Evolutionary conservation across 2,113 vertebrate species (phyloP), one percentile per base, ranked within the genome.

Genomic region (Equus przewalskii): DNA sequence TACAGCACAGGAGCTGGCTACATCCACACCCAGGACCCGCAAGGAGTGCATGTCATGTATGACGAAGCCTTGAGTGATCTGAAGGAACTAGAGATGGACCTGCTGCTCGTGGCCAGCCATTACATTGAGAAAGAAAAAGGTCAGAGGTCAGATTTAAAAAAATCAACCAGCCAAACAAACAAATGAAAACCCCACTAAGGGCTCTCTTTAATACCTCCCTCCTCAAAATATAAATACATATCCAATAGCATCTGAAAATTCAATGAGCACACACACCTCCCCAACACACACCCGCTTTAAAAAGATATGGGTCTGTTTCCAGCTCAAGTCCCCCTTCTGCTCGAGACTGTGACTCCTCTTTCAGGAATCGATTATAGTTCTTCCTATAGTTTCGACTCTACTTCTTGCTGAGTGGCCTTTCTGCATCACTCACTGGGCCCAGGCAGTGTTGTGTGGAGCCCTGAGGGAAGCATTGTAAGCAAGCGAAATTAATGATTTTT

Each of bases 21-120:
- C 19, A 69, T 99, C 94, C 98, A 99, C 95, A 98, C 98, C 5
- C 98, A 98, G 97, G 99, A 99, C 97, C 98, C 98, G 60, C 58
- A 30, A 60, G 98, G 99, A 4, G 79, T 98, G 21, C 98, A 96
- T 16, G n/a, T 99, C 24, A 95, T 98, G 54, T 98, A 99, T 24
- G 95, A 99, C 6, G 78, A 65, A 4, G 99, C 99, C 70, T 89
- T 99, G 95, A 94, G 85, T n/a, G 99, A 99, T 91, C 87, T 99
- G 95, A 83, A 98, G 67, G 97, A 99, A 6, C 95, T 99, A 76
- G 98, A 99, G 97, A 94, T 97, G 15, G 97, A 99, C 79, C 88
- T 99, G 64, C 97, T 99, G 65, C 98, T 99, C 1, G 24, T 99
- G 65, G 98, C 98, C 41, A 99, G 99, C 1, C 96, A 97, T 44